These are phyloP conservation scores for Podiceps cristatus DNA, from an alignment of 2,113 vertebrate genomes.

Conservation along the genomic window DNA sequence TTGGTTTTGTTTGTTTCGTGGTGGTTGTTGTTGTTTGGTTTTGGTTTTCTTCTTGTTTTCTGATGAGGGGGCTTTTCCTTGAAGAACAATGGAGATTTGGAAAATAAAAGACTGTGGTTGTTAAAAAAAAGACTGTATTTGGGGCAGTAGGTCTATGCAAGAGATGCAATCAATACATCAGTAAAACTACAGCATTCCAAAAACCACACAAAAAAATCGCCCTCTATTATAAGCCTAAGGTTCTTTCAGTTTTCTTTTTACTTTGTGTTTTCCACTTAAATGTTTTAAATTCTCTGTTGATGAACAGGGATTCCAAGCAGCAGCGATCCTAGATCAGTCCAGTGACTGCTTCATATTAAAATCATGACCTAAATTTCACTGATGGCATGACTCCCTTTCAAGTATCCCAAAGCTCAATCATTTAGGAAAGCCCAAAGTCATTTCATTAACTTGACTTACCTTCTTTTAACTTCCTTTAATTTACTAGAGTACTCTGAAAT, in stretches of 20 bases:
- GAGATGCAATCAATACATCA: neutral
- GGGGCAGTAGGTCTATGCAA: neutral
- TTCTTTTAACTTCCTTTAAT: neutral
- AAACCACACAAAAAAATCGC: neutral
- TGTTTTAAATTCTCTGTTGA: neutral
- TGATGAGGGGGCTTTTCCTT: neutral
- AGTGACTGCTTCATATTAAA: neutral
- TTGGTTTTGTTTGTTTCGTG: fast-evolving
- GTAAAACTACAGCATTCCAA: neutral
- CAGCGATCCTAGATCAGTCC: neutral
- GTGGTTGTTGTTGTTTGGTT: neutral
- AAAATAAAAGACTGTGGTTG: neutral
- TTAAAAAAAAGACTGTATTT: neutral
- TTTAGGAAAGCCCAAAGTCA: neutral
- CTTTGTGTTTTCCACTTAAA: neutral
- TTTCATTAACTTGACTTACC: neutral
- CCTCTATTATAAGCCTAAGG: neutral
- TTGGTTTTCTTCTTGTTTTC: neutral
- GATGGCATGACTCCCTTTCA: neutral
- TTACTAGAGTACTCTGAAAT: slow-evolving; percentile 22
- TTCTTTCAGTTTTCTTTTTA: neutral
- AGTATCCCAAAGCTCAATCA: neutral
- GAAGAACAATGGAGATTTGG: neutral
- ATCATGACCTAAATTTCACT: neutral
- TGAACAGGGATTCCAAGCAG: neutral